Conservation (phyloP, 2,113 vertebrate genomes). For the Hippolais icterina region DNA sequence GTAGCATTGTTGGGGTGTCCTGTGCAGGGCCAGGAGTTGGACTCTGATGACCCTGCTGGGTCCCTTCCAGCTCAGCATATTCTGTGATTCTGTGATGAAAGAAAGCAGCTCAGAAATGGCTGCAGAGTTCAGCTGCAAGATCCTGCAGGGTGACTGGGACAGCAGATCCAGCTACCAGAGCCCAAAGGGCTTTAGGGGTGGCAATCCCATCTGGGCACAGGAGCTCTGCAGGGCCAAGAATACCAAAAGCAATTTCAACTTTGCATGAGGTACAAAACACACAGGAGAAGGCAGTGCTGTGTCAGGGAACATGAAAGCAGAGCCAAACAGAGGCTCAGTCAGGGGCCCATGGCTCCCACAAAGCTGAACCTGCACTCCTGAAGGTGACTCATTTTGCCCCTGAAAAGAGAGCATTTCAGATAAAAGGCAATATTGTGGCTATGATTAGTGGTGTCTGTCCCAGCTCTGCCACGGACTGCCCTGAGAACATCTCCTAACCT, state of each 20-base stretch:
- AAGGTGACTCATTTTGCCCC: not conserved
- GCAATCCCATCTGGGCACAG: fast-evolving
- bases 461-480: not conserved
- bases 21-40: not conserved
- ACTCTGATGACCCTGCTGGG: not conserved
- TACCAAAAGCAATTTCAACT: not conserved
- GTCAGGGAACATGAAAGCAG: not conserved
- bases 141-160: fast-evolving
- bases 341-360: not conserved
- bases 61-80: not conserved
- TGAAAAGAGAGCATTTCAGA: not conserved
- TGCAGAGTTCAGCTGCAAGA: not conserved
- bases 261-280: not conserved
- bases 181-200: not conserved
- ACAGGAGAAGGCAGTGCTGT: fast-evolving
- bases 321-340: not conserved
- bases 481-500: not conserved
- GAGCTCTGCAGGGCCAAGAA: not conserved
- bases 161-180: not conserved
- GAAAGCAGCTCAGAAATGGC: not conserved
- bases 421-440: not conserved
- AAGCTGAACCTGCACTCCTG: not conserved
- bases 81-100: not conserved
- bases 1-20: not conserved
- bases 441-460: not conserved